Evolutionary conservation across 1,140 invertebrate genomes (phyloP).

Genomic region (Periplaneta americana): DNA sequence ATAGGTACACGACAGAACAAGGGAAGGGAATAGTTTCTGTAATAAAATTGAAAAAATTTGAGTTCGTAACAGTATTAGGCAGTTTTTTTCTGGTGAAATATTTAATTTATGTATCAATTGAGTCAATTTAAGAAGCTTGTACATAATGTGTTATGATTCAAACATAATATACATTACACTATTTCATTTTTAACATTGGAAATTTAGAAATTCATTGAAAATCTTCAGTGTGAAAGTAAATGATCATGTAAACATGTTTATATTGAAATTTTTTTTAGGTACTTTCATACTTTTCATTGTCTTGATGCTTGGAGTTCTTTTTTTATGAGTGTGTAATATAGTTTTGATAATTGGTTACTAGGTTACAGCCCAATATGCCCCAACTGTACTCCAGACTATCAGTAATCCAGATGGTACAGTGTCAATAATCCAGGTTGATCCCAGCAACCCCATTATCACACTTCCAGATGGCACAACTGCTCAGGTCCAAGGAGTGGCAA

Average conservation of each 20-base stretch:
- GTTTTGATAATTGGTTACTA: slow-evolving; percentile 22
- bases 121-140: too few species aligned
- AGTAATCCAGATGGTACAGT: slow-evolving; percentile 95
- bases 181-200: too few species aligned
- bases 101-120: too few species aligned
- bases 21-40: too few species aligned
- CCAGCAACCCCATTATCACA: slow-evolving; percentile 89
- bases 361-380: slow-evolving; percentile 71
- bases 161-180: too few species aligned
- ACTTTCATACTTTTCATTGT: neutral
- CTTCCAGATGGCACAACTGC: slow-evolving; percentile 93
- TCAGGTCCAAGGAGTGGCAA: slow-evolving; percentile 84
- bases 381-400: slow-evolving; percentile 91
- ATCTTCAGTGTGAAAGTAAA: too few species aligned
- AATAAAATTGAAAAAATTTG: too few species aligned
- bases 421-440: slow-evolving; percentile 94
- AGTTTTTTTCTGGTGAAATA: too few species aligned
- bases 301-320: neutral
- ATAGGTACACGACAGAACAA: too few species aligned
- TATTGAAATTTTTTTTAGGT: neutral
- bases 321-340: neutral
- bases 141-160: too few species aligned
- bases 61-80: too few species aligned
- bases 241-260: neutral
- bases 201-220: too few species aligned